Base-by-base conservation (phyloP, 2,113 vertebrate genomes). In the Halcyon senegalensis region DNA sequence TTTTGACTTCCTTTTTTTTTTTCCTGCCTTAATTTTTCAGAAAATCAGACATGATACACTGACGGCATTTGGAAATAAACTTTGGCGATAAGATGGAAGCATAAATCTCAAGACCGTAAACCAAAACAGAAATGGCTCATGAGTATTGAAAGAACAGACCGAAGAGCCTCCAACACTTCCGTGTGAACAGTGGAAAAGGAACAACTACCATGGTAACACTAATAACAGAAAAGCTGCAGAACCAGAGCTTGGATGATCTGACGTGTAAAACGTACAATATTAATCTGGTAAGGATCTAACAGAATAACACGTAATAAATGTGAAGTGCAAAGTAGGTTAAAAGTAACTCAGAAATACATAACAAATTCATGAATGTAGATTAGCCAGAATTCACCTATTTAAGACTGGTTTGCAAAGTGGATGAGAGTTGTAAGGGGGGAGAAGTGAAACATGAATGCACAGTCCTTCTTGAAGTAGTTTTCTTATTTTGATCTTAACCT, bases 221-320 rank as follows among this genome's bases (percentile, higher is more conserved):
- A 97, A 98, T 98, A 97, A 98, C 98, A 24, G 98, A 98, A 96
- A 98, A 98, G 96, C 97, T 98, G 95, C 98, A 98, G 96, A 98
- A 97, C 97, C 98, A 98, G 97, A 97, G 97, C 94, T 97, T 98
- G 96, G 98, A 98, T 24, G 98, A 98, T 95, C 94, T 98, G 62
- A 81, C 96, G 2, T 96, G 97, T 87, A 98, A 97, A 96, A 96
- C 98, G 1, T 97, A 90, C 39, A 97, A 96, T 74, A 96, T 98
- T 60, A 93, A 97, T 85, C 96, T 93, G 97, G 98, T 98, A 96
- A 98, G 98, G 78, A 55, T 39, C 79, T 89, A 60, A 35, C 46
- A 64, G 86, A 93, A 59, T 62, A 79, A 12, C 13, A 17, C 64
- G 24, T 69, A 58, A 62, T 70, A 73, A 93, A 60, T 41, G 33